Base-by-base conservation (phyloP, 2,888 invertebrate genomes). In the Phasia obesa region DNA sequence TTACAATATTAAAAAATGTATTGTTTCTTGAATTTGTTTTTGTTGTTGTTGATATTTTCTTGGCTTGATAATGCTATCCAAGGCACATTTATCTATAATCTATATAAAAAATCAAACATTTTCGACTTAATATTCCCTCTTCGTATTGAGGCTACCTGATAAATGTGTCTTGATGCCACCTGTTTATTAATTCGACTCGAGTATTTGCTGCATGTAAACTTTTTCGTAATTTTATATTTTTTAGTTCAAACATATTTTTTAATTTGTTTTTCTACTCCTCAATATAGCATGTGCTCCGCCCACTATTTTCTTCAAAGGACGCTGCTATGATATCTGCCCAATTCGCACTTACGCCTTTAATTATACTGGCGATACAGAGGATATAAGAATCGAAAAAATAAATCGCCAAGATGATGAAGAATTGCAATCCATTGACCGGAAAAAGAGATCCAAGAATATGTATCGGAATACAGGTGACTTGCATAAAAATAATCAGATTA, bases 241-340 rank as follows among this genome's bases (percentile, higher is more conserved):
- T 4, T 6, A 27, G 38, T 13, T n/a, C n/a, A n/a, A n/a, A 38
- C 7, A 38, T 38, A 2, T 7, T 38, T 4, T 23, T 51, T 11
- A 7, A 27, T 27, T 55, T 27, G 1, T 17, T 27, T 57, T 35
- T 44, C 31, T 51, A 53, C 25, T 42, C 23, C 2, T 17, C 73
- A 13, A 73, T 83, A 38, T 85, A 91, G 91, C 88, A 78, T 91
- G 91, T 84, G 85, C 86, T 47, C 88, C 88, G 27, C 86, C 88
- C 7, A 88, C 90, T 1, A 89, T 87, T 80, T 86, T 89, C 38
- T 91, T 87, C 57, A 84, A 88, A 73, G 90, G 90, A 31, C 88
- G 87, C 59, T 91, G 91, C 85, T 91, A 88, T 62, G 87, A 88
- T 27, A 85, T 86, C 27, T 91, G 91, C 59, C 91, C 91, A 0